Evolutionary conservation across 2,797 vertebrate genomes (phyloP), one percentile per base, ranked within the genome.

Genomic region (Malurus leucopterus): DNA sequence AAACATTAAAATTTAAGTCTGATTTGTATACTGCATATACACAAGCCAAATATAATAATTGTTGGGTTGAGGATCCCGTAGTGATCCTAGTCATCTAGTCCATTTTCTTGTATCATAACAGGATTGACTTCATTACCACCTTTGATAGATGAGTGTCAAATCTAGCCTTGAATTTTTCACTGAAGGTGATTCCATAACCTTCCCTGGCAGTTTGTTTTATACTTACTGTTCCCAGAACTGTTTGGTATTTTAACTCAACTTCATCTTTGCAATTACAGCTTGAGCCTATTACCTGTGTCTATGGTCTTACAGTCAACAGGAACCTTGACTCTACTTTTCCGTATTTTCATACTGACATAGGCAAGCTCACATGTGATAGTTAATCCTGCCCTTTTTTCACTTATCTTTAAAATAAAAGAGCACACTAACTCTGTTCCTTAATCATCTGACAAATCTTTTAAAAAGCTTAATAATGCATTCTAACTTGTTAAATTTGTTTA

Each of bases 81-180:
- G 59, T 49, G 78, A 36, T 36, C 36, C 36, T 36, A 90, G 65
- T 65, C 46, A 73, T 76, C 75, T 50, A 77, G 58, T 80, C 40
- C 40, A 54, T 51, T 79, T 34, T 54, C 65, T 69, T 65, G 36
- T 68, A 93, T 80, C 1, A 1, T 62, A 75, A 84, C 69, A 91
- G 72, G 87, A 89, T 5, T 89, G 69, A 94, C 85, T 91, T 89
- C 34, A 72, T 90, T 83, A 88, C 27, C 49, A 72, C 22, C n/a
- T 80, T 83, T 93, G 90, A 92, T 34, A 76, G 81, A 92, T 69
- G 75, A 93, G 8, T 84, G 74, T 69, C 88, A 94, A 82, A 65
- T 36, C 69, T 59, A 87, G 65, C 76, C 62, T 69, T 83, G 75
- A 90, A 90, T 88, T 93, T 87, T 93, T 84, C 58, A 83, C 29